Percentiles rank a stretch among this genome's conserved stretches.
phyloP scores from a whole-genome alignment of 2,888 invertebrate genomes.

The Allolobophora icterica region DNA sequence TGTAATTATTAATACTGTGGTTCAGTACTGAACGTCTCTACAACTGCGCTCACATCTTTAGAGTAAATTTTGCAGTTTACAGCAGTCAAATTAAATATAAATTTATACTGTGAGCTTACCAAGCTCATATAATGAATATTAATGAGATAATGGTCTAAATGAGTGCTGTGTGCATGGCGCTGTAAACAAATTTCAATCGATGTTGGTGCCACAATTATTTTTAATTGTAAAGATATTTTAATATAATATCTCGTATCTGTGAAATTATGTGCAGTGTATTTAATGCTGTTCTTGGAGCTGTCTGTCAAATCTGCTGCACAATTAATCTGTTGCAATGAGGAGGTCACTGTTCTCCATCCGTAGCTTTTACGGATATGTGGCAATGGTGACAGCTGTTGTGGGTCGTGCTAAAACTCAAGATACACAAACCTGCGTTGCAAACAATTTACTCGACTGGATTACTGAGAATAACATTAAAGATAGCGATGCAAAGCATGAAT shows the following conservation, averaged over 20 bases:
- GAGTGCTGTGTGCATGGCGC: background rate
- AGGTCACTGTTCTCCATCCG: background rate
- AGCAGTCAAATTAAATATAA: too few relatives aligned
- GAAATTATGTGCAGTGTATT: too few relatives aligned
- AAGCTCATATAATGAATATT: background rate
- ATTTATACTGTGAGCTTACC: too few relatives aligned
- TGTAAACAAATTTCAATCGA: background rate
- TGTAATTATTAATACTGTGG: too few relatives aligned
- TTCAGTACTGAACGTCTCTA: too few relatives aligned
- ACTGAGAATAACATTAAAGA: background rate
- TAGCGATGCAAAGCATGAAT: background rate
- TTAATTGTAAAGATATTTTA: background rate
- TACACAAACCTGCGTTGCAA: background rate
- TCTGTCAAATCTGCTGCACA: background rate
- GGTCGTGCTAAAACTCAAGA: background rate
- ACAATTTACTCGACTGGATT: background rate
- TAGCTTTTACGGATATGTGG: background rate
- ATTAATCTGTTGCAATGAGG: background rate
- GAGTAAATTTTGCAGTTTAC: too few relatives aligned
- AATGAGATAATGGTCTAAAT: background rate
- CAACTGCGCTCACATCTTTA: too few relatives aligned
- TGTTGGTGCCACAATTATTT: background rate
- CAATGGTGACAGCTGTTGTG: background rate
- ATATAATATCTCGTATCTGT: background rate
- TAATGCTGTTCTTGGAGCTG: too few relatives aligned